Evolutionary conservation across 1,140 invertebrate genomes (phyloP).

Genomic region (Maniola jurtina): DNA sequence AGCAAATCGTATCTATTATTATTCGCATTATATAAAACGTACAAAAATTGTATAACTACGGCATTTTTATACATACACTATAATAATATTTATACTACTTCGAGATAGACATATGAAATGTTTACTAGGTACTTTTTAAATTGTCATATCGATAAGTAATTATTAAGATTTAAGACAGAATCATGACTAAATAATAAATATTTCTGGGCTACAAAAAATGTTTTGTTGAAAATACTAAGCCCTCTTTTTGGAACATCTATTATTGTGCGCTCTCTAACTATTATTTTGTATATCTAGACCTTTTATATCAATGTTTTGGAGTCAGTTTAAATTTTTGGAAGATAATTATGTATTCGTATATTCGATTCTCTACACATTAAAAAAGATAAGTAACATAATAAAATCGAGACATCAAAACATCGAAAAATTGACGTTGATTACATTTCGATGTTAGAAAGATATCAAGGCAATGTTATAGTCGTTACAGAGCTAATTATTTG

Average conservation of each 20-base stretch:
- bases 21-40: conserved; percentile 31
- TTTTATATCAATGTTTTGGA: too few species aligned
- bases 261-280: too few species aligned
- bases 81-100: conserved; percentile 20
- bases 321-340: too few species aligned
- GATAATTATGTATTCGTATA: too few species aligned
- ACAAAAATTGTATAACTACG: conserved; percentile 31
- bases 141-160: not conserved
- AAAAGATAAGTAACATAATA: not conserved
- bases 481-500: not conserved
- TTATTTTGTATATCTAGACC: too few species aligned
- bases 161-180: too few species aligned
- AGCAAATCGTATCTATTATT: conserved; percentile 1
- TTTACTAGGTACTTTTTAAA: not conserved
- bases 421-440: conserved; percentile 23
- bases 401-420: conserved; percentile 18
- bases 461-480: conserved; percentile 21
- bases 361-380: not conserved
- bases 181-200: not conserved
- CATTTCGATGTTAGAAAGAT: conserved; percentile 30
- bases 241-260: too few species aligned
- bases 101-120: not conserved
- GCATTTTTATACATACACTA: conserved; percentile 13
- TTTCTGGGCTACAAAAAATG: not conserved
- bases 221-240: too few species aligned